These are phyloP conservation scores for Eupithecia dodoneata DNA, from an alignment of 2,888 invertebrate species.

Conservation along the genomic window DNA sequence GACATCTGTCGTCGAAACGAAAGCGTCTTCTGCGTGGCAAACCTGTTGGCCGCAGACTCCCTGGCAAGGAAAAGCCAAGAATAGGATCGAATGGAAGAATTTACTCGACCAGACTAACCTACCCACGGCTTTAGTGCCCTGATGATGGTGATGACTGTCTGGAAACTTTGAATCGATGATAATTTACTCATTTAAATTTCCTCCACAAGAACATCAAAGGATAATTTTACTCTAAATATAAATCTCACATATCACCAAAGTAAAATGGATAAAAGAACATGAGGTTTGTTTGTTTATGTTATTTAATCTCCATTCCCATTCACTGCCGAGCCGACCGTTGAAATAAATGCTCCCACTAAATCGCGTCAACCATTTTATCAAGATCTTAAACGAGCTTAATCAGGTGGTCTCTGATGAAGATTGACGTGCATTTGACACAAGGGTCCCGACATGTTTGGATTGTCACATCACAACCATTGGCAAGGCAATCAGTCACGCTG, in stretches of 20 bases:
- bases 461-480: constrained; percentile 36
- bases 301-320: background rate
- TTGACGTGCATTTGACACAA: constrained; percentile 52
- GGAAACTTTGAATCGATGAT: background rate
- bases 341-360: constrained; percentile 20
- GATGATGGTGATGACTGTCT: background rate
- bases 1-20: no score
- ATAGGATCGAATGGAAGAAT: no score
- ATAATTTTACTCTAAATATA: background rate
- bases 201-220: background rate
- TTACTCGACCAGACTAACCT: no score
- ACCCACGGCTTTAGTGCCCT: no score
- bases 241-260: background rate
- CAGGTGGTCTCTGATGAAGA: constrained; percentile 57
- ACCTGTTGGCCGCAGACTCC: no score
- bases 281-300: background rate
- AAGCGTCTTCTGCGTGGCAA: no score
- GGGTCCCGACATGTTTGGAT: constrained; percentile 35
- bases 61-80: no score
- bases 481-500: constrained; percentile 32
- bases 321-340: background rate
- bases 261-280: background rate
- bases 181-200: background rate
- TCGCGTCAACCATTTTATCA: constrained; percentile 26
- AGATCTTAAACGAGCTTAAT: constrained; percentile 54